Base-by-base conservation (phyloP, 2,113 vertebrate species). In the Hassar affinis region DNA sequence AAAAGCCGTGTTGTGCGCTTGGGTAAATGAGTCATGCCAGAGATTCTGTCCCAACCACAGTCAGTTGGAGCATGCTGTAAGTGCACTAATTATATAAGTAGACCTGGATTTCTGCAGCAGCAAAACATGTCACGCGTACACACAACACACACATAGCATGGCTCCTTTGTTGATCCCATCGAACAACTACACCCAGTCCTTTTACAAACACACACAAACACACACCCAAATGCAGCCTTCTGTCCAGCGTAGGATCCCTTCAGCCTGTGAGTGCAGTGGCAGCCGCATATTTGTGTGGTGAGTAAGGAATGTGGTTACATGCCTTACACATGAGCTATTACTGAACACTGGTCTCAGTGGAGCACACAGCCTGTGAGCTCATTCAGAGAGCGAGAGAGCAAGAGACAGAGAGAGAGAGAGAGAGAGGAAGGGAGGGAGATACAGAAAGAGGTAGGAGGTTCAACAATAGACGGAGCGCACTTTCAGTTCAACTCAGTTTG, bases 221-320 rank as follows among this genome's bases (percentile, higher is more conserved):
- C 72, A 62, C 56, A 78, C 62, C 71, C 66, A 83, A 49, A 12
- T 52, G 49, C 64, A 71, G 35, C 17, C 49, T 49, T 72, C 80
- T 81, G 68, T 71, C 56, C 61, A 62, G 79, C 54, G 56, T 80
- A 85, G 84, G 77, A 84, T 83, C 82, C 17, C 61, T 84, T 76
- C 66, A 47, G 62, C 56, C 83, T 78, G 68, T 62, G 35, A 78
- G 83, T 47, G 27, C 25, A 86, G 61, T 83, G 83, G 83, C 88
- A 92, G 93, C 93, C 88, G 88, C 95, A 94, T 96, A 95, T 94
- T 96, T 96, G 94, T 90, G 94, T 93, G 94, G 93, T 97, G 96
- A 97, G 94, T 95, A 95, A 96, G 95, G 96, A 97, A 96, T 96
- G 96, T 90, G 94, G 94, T 93, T 93, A 94, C 94, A 94, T 94